Evolutionary conservation across 30 jellyfish, hydroid and myxozoan genomes (phyloP).

Genomic region (Turritopsis rubra): DNA sequence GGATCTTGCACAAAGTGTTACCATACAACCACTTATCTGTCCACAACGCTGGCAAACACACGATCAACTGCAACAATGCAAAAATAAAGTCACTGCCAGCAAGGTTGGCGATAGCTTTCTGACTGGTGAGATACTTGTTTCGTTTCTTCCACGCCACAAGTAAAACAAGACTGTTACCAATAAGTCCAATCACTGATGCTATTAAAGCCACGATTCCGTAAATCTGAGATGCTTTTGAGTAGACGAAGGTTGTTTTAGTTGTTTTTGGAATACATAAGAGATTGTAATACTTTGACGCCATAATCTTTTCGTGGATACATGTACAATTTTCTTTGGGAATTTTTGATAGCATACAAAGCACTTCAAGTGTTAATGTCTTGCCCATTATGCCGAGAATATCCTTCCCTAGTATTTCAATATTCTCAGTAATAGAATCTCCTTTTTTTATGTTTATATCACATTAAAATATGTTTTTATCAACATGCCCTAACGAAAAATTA

Average conservation of each 20-base stretch:
- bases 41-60: conserved; percentile 26
- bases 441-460: background rate
- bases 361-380: background rate
- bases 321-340: background rate
- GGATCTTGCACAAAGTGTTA: background rate
- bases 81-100: conserved; percentile 32
- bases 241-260: background rate
- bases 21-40: conserved; percentile 17
- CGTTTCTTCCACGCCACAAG: background rate
- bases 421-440: too few species aligned
- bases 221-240: background rate
- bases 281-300: background rate
- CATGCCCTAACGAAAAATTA: background rate
- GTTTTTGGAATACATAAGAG: background rate
- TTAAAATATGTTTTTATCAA: background rate
- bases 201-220: background rate
- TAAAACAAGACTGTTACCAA: conserved; percentile 8
- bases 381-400: background rate
- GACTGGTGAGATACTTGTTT: conserved; percentile 6
- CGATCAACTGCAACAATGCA: conserved; percentile 34
- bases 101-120: conserved; percentile 27
- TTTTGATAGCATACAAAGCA: background rate
- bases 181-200: conserved; percentile 9
- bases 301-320: background rate
- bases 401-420: too few species aligned